Conservation (phyloP, 2,888 invertebrate species). For the Diachrysia chrysitis region DNA sequence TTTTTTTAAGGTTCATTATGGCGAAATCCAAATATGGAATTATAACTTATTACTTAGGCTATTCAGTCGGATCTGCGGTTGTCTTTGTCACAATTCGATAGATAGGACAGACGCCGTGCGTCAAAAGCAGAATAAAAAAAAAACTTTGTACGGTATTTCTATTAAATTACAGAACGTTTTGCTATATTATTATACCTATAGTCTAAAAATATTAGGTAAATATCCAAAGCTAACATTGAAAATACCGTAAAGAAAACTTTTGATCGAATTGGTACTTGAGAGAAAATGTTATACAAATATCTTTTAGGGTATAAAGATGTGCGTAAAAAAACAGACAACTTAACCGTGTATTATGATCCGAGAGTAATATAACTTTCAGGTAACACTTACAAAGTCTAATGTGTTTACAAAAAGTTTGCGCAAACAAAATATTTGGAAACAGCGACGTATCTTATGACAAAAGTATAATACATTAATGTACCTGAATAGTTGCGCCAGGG, state of each 20-base stretch:
- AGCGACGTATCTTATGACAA: neutral
- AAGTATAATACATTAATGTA: too few relatives aligned
- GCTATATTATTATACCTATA: too few relatives aligned
- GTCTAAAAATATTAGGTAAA: neutral
- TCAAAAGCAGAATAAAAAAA: too few relatives aligned
- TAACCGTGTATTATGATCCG: constrained; percentile 12
- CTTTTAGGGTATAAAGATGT: constrained; percentile 22
- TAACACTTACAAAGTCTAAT: constrained; percentile 23
- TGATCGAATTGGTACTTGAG: constrained; percentile 3
- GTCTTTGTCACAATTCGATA: too few relatives aligned
- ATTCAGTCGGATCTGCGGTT: too few relatives aligned
- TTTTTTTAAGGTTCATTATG: too few relatives aligned
- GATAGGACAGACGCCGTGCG: too few relatives aligned
- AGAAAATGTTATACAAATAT: constrained; percentile 23
- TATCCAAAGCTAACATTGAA: neutral
- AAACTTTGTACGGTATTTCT: too few relatives aligned
- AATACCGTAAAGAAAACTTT: constrained; percentile 19
- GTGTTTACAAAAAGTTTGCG: constrained; percentile 29
- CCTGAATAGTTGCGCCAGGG: too few relatives aligned
- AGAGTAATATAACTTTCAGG: constrained; percentile 33
- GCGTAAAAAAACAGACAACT: constrained; percentile 19
- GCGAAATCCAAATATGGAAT: too few relatives aligned
- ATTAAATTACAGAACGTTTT: too few relatives aligned
- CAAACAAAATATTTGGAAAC: constrained; percentile 18
- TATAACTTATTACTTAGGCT: too few relatives aligned